phyloP scores from a whole-genome alignment of 92 coral and sea anemone genomes.

The Parazoanthus swiftii region DNA sequence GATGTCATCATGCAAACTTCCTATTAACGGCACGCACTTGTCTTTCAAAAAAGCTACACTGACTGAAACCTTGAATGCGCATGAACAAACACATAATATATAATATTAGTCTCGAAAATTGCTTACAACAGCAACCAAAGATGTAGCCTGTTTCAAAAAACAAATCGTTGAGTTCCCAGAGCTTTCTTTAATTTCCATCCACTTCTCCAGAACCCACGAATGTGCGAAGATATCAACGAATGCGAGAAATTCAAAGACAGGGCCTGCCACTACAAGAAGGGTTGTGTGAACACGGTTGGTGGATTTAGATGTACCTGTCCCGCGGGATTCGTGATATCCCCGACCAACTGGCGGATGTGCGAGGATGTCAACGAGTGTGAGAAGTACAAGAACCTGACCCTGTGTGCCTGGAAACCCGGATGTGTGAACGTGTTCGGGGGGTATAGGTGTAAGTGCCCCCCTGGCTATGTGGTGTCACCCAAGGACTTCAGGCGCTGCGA shows the following conservation, averaged over 20 bases:
- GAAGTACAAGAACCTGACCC: conserved; percentile 41
- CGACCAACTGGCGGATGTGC: conserved; percentile 28
- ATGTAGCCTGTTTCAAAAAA: too few relatives aligned
- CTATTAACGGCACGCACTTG: too few relatives aligned
- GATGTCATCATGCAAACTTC: too few relatives aligned
- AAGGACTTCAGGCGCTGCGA: conserved; percentile 57
- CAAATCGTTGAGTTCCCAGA: neutral
- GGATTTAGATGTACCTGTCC: conserved; percentile 29
- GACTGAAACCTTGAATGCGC: too few relatives aligned
- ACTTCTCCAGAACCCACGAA: neutral
- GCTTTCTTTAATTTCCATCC: neutral
- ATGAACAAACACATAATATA: too few relatives aligned
- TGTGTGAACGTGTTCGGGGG: conserved; percentile 62
- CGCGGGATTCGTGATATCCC: conserved; percentile 1
- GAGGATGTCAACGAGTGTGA: conserved; percentile 62
- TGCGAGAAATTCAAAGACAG: conserved; percentile 15
- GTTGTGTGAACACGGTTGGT: conserved; percentile 24
- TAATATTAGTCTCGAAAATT: too few relatives aligned
- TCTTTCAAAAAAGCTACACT: too few relatives aligned
- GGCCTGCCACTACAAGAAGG: conserved; percentile 29
- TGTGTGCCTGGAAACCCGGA: conserved; percentile 58
- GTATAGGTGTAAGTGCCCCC: conserved; percentile 58
- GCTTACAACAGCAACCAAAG: too few relatives aligned
- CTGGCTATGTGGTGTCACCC: conserved; percentile 51
- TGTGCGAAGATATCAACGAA: conserved; percentile 18